These are phyloP conservation scores for Frieseomelitta varia DNA, from an alignment of 1,140 invertebrate species.

Conservation along the genomic window DNA sequence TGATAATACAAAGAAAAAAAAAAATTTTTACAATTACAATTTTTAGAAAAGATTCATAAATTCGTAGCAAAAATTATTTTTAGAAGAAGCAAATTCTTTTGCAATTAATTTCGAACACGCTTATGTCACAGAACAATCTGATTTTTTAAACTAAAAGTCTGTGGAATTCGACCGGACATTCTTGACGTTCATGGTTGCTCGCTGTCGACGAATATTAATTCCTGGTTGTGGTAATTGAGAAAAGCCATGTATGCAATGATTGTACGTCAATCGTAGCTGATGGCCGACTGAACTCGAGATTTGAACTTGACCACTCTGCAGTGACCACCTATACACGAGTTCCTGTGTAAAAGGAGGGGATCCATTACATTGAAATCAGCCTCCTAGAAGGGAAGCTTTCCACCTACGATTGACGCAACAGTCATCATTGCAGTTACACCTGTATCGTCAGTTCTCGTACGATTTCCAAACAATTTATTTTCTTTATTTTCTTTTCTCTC, in stretches of 20 bases:
- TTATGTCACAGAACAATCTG: not conserved
- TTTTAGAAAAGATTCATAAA: not conserved
- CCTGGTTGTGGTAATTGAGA: conserved; percentile 17
- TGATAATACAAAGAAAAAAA: not conserved
- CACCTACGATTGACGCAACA: conserved; percentile 33
- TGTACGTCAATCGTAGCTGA: conserved; percentile 70
- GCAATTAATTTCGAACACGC: not conserved
- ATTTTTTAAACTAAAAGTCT: not conserved
- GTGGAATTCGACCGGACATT: not conserved
- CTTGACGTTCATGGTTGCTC: conserved; percentile 2
- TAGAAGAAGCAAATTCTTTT: not conserved
- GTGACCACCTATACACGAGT: conserved; percentile 52
- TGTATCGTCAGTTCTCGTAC: not conserved
- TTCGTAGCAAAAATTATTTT: not conserved
- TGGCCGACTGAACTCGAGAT: conserved; percentile 74
- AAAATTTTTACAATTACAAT: not conserved
- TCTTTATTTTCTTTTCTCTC: not conserved
- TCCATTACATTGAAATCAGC: conserved; percentile 67
- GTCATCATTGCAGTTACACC: not conserved
- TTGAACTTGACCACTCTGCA: conserved; percentile 76
- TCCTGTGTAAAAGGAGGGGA: conserved; percentile 58
- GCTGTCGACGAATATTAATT: conserved; percentile 19
- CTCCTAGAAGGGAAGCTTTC: conserved; percentile 36
- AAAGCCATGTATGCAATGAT: conserved; percentile 38
- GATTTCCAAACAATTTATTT: not conserved